phyloP scores from a whole-genome alignment of 2,888 invertebrate species.

The Macrophya annulata region DNA sequence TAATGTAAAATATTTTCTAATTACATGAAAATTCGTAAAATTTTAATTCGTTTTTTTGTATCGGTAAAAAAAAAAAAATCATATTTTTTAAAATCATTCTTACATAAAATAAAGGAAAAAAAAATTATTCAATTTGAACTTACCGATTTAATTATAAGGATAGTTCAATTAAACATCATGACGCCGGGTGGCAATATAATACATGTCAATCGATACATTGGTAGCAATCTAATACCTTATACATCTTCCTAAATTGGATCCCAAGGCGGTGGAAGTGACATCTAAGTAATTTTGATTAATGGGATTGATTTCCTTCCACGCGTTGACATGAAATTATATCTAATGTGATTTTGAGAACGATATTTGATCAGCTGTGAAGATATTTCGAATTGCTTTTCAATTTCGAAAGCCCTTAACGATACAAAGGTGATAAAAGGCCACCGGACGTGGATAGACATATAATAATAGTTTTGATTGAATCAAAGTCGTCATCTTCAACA shows the following conservation, averaged over 20 bases:
- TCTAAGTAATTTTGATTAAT: conserved; percentile 57
- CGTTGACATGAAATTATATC: neutral
- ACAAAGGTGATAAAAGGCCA: neutral
- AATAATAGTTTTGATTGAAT: neutral
- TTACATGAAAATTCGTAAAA: neutral
- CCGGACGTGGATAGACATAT: neutral
- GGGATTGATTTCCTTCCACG: conserved; percentile 17
- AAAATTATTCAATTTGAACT: neutral
- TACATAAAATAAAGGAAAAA: neutral
- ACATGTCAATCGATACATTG: conserved; percentile 9
- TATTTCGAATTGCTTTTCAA: neutral
- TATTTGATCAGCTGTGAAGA: neutral
- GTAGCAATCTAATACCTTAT: neutral
- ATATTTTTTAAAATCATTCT: neutral
- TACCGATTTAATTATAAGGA: neutral
- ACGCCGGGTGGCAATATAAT: conserved; percentile 19
- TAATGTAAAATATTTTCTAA: neutral
- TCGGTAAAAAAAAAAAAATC: neutral
- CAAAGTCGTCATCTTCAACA: neutral
- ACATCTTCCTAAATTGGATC: conserved; percentile 34
- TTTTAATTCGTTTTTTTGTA: neutral
- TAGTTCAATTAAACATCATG: neutral
- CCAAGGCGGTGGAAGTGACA: conserved; percentile 45
- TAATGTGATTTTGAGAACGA: neutral
- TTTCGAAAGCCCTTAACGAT: neutral